Evolutionary conservation across 2,113 vertebrate genomes (phyloP), one percentile per base, ranked within the genome.

Genomic region (Pseudonaja textilis): DNA sequence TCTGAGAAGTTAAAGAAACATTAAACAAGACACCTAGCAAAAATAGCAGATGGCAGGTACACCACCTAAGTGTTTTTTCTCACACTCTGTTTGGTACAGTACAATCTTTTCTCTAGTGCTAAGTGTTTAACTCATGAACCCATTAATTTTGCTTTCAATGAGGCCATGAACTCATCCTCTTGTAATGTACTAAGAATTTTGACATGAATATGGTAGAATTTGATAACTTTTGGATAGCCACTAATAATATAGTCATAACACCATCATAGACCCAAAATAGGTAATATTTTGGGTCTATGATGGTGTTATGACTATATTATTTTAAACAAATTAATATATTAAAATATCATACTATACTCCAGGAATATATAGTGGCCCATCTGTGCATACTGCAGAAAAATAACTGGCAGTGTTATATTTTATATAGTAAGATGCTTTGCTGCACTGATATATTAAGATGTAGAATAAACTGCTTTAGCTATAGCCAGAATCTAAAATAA

Each of bases 381-480:
- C 5, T 92, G 81, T 45, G 59, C 91, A 96, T 85, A 92, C 93
- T 91, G 0, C 50, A 87, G 92, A 85, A 94, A 96, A 95, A 90
- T 94, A 92, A 95, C 96, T 95, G 95, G 91, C 85, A 95, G 95
- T 94, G 93, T 96, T 95, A 97, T 95, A 95, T 96, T 98, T 97
- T 98, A 96, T 98, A 97, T 98, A 98, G 98, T 97, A 94, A 98
- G 98, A 98, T 96, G 97, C 97, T 98, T 97, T 98, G 98, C 98
- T 98, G 97, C 97, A 98, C 98, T 97, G 97, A 98, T 98, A 97
- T 98, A 98, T 98, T 98, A 97, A 50, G 47, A 50, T 50, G 47
- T 98, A 98, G 98, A 99, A 99, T 99, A 99, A 99, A 98, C 98
- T 99, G 98, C 98, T 99, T 99, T 98, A 99, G 98, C 98, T 97